These are phyloP conservation scores for Hoplodrina ambigua DNA, from an alignment of 2,888 invertebrate species.

Conservation along the genomic window DNA sequence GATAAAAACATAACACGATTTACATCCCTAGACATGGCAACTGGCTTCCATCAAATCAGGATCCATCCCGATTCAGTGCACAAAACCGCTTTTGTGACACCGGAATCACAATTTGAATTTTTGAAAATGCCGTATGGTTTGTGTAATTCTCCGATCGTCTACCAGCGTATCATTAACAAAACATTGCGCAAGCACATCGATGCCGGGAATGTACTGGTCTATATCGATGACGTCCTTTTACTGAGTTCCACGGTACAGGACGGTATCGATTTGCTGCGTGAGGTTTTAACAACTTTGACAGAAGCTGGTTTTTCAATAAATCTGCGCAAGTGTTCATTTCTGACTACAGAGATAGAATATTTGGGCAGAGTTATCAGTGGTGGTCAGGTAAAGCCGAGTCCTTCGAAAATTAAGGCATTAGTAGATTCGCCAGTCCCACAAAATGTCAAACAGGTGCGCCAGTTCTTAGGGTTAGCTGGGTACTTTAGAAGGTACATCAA, in stretches of 20 bases:
- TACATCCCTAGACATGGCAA: too few relatives aligned
- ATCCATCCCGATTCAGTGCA: too few relatives aligned
- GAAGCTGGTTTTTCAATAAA: constrained; percentile 42
- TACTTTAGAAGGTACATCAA: constrained; percentile 36
- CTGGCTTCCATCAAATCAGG: too few relatives aligned
- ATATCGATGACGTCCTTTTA: neutral
- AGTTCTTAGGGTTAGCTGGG: constrained; percentile 14
- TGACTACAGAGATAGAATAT: constrained; percentile 35
- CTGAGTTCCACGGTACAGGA: neutral
- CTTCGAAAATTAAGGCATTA: constrained; percentile 14
- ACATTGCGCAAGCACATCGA: too few relatives aligned
- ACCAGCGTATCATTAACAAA: neutral
- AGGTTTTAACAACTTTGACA: constrained; percentile 36
- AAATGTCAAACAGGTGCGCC: constrained; percentile 7
- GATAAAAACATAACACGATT: too few relatives aligned
- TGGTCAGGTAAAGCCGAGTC: neutral
- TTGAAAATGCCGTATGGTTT: neutral
- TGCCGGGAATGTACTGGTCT: neutral
- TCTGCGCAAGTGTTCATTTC: constrained; percentile 38
- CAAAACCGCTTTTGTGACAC: too few relatives aligned
- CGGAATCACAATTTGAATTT: neutral
- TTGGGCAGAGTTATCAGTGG: constrained; percentile 31
- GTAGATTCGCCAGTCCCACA: neutral
- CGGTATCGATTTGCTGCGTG: constrained; percentile 17
- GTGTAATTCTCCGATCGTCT: neutral